A percentile compares a stretch with the other conserved stretches of the same genome.
phyloP scores from a whole-genome alignment of 2,113 vertebrate species.

The Ceuthmochares aereus region DNA sequence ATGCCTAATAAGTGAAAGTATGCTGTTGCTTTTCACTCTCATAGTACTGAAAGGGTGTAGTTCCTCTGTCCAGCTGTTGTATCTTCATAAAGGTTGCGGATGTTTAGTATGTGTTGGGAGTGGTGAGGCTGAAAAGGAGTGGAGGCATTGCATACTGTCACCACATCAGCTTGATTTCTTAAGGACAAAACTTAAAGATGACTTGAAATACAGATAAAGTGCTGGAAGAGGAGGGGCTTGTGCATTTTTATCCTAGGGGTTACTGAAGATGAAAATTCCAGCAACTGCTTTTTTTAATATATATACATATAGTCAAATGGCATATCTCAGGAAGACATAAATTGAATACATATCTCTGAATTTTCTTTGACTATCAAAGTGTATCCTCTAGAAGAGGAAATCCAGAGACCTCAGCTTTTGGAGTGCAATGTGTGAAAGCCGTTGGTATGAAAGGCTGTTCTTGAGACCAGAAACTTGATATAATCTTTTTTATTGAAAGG shows the following conservation, averaged over 20 bases:
- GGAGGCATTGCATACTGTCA: fast-evolving
- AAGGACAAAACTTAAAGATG: background rate
- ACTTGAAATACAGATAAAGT: background rate
- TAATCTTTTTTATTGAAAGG: background rate
- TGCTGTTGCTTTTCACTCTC: background rate
- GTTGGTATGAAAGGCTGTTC: background rate
- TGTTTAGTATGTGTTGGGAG: background rate
- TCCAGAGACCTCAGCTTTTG: background rate
- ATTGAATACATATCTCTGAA: background rate
- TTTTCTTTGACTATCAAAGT: background rate
- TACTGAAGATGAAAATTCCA: background rate
- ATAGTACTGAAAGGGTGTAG: background rate
- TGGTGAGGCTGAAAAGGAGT: background rate
- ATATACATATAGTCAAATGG: background rate
- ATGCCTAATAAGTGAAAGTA: background rate
- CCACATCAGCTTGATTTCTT: background rate
- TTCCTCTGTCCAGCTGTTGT: background rate
- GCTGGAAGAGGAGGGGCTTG: background rate
- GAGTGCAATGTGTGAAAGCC: background rate
- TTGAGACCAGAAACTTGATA: background rate
- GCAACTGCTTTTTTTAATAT: background rate
- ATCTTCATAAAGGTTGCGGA: background rate
- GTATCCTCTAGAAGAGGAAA: background rate
- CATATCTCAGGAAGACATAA: background rate
- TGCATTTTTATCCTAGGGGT: background rate